Evolutionary conservation across 2,113 vertebrate species (phyloP), one percentile per base, ranked within the genome.

Genomic region (Acrocephalus arundinaceus): DNA sequence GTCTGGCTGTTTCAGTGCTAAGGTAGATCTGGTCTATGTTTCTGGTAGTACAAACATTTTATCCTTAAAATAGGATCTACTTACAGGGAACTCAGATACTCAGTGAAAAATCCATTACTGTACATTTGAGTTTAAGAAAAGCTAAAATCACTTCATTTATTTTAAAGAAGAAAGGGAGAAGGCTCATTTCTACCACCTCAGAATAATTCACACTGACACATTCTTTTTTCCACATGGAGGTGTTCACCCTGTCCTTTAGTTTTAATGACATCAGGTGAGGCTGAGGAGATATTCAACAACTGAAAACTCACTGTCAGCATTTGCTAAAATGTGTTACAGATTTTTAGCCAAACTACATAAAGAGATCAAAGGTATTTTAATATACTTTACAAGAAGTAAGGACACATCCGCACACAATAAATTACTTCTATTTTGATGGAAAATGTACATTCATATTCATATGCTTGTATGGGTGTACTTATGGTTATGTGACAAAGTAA

Each of bases 21-120:
- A 78, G 70, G 81, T 83, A 92, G 77, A 95, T 91, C 94, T 95
- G 92, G 73, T 85, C 65, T 94, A 6, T 93, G 88, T 94, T 96
- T 90, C 48, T 57, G 11, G 28, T 85, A 85, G 37, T 39, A 21
- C 20, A 83, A 94, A 85, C 10, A 68, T 81, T 89, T 77, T n/a
- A 45, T 67, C 25, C 23, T 70, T 74, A 90, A 54, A 82, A 74
- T 61, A 90, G 75, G 85, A 89, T 61, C 73, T 78, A 79, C 90
- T 88, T 80, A 83, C 30, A 82, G 22, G 48, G 35, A 93, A 74
- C 55, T 91, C 58, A 35, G 27, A 90, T 78, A 87, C 30, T 52
- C 27, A 80, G 87, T 48, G 79, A 90, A 95, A 95, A 93, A 93
- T 65, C 8, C 2, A 87, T 93, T 93, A 77, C 43, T 82, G 72